phyloP scores from a whole-genome alignment of 2,113 vertebrate genomes.

The Merops nubicus region DNA sequence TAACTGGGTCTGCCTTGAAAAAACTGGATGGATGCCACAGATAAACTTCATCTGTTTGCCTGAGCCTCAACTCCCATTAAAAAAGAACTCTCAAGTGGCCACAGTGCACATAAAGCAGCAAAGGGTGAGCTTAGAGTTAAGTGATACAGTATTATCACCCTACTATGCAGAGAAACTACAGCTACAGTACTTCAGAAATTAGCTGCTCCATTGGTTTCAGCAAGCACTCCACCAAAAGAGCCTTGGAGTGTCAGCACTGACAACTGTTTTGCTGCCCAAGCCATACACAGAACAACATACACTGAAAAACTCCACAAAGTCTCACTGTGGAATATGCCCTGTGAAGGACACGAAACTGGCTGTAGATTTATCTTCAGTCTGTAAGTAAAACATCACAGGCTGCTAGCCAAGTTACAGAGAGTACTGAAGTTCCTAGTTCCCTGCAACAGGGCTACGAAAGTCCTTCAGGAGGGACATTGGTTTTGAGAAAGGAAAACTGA shows the following conservation, averaged over 20 bases:
- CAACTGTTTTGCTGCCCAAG: background rate
- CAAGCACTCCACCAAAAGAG: background rate
- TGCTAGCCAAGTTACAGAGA: background rate
- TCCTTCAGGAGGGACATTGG: background rate
- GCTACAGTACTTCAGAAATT: background rate
- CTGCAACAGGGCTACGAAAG: background rate
- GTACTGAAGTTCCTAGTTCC: background rate
- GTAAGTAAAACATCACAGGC: background rate
- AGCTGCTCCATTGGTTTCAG: background rate
- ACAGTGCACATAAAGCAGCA: background rate
- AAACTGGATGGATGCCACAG: background rate
- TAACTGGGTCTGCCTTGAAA: background rate
- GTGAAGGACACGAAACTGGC: background rate
- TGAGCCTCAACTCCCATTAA: background rate
- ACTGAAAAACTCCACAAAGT: background rate
- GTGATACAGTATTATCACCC: background rate
- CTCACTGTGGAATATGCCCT: background rate
- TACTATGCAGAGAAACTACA: background rate
- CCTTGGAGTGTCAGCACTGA: background rate
- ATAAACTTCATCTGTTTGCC: background rate
- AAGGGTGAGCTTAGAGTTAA: background rate
- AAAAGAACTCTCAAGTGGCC: background rate
- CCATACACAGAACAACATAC: background rate
- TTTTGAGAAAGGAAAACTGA: background rate
- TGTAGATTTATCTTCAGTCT: background rate